phyloP scores from a whole-genome alignment of 2,888 invertebrate species.

The Caenorhabditis parvicauda region DNA sequence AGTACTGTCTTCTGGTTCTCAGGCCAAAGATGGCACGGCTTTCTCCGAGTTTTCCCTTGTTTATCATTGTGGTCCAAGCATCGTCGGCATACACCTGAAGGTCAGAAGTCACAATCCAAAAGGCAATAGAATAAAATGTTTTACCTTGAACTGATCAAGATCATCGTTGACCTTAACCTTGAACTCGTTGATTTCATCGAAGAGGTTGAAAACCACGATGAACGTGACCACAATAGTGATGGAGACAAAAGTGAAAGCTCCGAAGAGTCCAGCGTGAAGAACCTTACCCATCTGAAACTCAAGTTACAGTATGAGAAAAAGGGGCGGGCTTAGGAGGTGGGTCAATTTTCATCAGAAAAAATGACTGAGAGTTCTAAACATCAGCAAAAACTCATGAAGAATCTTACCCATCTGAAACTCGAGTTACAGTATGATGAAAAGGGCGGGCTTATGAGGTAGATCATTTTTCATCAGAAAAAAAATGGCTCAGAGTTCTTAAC shows the following conservation, averaged over 20 bases:
- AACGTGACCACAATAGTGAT: conserved; percentile 1
- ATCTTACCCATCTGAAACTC: no score
- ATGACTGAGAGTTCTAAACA: no score
- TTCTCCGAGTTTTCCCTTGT: conserved; percentile 14
- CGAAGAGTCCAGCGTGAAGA: conserved; percentile 1
- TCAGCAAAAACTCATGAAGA: no score
- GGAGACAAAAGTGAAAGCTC: conserved; percentile 1
- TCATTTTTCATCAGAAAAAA: no score
- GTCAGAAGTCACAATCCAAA: conserved; percentile 7
- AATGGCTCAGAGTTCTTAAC: no score
- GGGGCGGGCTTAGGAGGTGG: neutral
- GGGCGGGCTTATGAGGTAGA: no score
- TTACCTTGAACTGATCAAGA: conserved; percentile 27
- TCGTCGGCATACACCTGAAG: conserved; percentile 31
- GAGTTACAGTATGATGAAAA: no score
- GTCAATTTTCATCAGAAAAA: no score
- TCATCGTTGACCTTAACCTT: conserved; percentile 19
- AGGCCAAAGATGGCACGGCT: conserved; percentile 21
- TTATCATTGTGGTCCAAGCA: conserved; percentile 33
- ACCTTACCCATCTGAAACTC: conserved; percentile 1
- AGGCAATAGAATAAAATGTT: no score
- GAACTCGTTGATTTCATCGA: conserved; percentile 21
- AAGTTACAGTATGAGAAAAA: neutral
- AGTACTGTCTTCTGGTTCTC: conserved; percentile 25
- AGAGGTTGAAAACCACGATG: conserved; percentile 8